phyloP scores from a whole-genome alignment of 2,113 vertebrate species.

The Colossoma macropomum region DNA sequence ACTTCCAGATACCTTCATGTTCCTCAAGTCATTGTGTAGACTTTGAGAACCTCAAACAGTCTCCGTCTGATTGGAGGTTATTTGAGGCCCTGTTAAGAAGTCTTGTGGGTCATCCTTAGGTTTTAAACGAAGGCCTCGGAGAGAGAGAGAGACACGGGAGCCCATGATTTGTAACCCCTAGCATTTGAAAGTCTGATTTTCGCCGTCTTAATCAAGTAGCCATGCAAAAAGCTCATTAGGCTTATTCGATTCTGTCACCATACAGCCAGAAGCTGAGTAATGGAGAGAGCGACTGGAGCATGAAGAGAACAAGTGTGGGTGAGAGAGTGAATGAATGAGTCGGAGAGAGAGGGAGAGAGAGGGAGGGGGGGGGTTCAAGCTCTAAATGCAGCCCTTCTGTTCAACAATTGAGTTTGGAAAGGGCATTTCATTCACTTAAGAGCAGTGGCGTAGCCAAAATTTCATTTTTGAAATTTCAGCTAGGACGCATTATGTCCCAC shows the following conservation, averaged over 20 bases:
- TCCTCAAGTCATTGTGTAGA: background rate
- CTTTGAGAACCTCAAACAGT: background rate
- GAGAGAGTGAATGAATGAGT: background rate
- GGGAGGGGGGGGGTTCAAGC: too few relatives aligned
- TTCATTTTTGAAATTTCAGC: too few relatives aligned
- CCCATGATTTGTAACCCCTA: too few relatives aligned
- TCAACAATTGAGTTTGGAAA: too few relatives aligned
- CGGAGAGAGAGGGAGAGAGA: background rate
- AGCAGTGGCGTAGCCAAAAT: too few relatives aligned
- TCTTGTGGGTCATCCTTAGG: background rate
- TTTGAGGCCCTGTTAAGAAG: background rate
- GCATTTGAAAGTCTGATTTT: conserved; percentile 25
- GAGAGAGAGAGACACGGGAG: background rate
- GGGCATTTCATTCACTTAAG: too few relatives aligned
- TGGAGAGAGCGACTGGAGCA: background rate
- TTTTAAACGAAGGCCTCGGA: background rate
- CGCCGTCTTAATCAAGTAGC: conserved; percentile 7
- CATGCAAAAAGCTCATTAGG: conserved; percentile 22
- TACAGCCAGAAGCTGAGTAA: conserved; percentile 20
- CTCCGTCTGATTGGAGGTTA: background rate
- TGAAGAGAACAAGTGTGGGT: background rate
- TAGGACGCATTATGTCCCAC: too few relatives aligned
- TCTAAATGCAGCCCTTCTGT: background rate
- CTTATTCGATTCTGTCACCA: background rate
- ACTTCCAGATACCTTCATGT: too few relatives aligned